Evolutionary conservation across 2,113 vertebrate genomes (phyloP).

Genomic region (Cryptotis parvus): DNA sequence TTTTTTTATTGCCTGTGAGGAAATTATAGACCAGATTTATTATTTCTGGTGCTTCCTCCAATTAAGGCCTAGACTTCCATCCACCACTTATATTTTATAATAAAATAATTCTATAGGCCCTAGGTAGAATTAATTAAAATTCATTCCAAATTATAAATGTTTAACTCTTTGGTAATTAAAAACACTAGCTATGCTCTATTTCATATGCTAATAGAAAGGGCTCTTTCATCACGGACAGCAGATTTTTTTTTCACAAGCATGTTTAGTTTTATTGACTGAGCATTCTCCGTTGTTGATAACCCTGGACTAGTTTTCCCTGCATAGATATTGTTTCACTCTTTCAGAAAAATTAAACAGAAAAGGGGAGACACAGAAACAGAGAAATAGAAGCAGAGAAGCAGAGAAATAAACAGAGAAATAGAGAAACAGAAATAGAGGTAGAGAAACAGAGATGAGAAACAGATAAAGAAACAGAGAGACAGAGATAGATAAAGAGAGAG

Average conservation of each 20-base stretch:
- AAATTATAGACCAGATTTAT: slow-evolving; percentile 62
- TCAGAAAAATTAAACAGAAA: too few species aligned
- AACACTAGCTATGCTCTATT: slow-evolving; percentile 39
- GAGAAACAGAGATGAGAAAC: too few species aligned
- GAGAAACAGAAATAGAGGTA: too few species aligned
- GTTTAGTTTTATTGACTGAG: neutral
- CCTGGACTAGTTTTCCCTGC: too few species aligned
- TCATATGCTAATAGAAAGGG: slow-evolving; percentile 14
- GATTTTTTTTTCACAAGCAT: neutral
- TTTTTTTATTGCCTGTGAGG: slow-evolving; percentile 25
- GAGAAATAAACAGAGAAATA: too few species aligned
- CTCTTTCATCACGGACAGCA: neutral
- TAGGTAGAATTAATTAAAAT: slow-evolving; percentile 66
- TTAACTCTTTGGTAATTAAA: slow-evolving; percentile 67
- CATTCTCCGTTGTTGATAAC: too few species aligned
- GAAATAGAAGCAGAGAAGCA: too few species aligned
- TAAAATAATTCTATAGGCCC: slow-evolving; percentile 68
- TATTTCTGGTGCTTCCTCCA: slow-evolving; percentile 64
- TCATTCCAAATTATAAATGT: slow-evolving; percentile 63
- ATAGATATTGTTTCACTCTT: too few species aligned
- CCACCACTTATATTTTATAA: slow-evolving; percentile 58
- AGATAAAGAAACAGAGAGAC: too few species aligned
- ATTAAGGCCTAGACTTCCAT: slow-evolving; percentile 54
- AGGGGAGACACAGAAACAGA: too few species aligned
- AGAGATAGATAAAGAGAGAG: too few species aligned